phyloP scores from a whole-genome alignment of 2,888 invertebrate genomes.

The Ophioninae sp. region DNA sequence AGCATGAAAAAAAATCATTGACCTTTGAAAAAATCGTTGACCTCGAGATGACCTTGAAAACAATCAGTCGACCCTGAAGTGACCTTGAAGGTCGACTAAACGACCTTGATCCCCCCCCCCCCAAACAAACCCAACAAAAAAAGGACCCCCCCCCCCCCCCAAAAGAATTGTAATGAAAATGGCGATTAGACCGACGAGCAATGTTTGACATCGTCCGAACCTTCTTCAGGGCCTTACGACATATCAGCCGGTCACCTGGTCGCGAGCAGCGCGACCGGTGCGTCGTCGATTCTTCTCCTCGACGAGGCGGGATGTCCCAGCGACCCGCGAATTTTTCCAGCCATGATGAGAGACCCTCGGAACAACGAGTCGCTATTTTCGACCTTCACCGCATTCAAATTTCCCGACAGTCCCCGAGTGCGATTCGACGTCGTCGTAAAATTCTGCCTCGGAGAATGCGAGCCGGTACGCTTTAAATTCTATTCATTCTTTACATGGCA shows the following conservation, averaged over 20 bases:
- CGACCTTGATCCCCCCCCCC: too few species aligned
- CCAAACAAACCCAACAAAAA: too few species aligned
- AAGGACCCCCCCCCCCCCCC: too few species aligned
- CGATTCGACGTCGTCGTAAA: conserved; percentile 91
- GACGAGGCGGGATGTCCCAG: conserved; percentile 92
- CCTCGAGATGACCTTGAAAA: too few species aligned
- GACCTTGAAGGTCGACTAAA: too few species aligned
- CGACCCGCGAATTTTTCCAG: conserved; percentile 85
- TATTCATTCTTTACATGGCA: conserved; percentile 60
- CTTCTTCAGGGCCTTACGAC: conserved; percentile 82
- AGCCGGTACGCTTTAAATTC: conserved; percentile 81
- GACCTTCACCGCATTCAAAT: conserved; percentile 92
- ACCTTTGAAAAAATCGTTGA: too few species aligned
- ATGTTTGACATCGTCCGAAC: not conserved
- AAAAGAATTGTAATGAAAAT: too few species aligned
- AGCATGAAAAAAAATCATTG: too few species aligned
- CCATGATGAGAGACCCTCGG: conserved; percentile 79
- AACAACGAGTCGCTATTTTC: conserved; percentile 82
- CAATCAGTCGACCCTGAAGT: too few species aligned
- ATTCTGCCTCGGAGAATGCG: conserved; percentile 89
- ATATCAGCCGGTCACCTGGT: conserved; percentile 90
- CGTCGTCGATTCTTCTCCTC: conserved; percentile 88
- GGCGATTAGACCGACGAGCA: too few species aligned
- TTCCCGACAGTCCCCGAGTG: conserved; percentile 91
- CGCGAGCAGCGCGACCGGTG: conserved; percentile 89